Evolutionary conservation across 1,140 invertebrate genomes (phyloP).

Genomic region (Solenopsis fugax): DNA sequence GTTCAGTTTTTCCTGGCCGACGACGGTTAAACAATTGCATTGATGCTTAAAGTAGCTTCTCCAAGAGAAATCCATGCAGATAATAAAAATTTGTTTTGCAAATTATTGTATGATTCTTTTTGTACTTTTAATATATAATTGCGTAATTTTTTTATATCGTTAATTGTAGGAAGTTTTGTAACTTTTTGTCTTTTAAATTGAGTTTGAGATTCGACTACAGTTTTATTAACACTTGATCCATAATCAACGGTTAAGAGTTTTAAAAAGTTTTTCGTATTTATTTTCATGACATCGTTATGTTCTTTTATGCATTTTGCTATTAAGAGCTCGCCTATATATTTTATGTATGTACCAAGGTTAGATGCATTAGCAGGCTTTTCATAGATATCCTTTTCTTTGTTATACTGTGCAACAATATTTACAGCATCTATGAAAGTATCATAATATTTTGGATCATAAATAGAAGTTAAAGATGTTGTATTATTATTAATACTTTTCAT

Average conservation of each 20-base stretch:
- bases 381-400: neutral
- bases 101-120: neutral
- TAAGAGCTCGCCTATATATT: neutral
- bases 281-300: neutral
- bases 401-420: neutral
- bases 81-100: neutral
- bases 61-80: neutral
- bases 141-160: neutral
- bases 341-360: neutral
- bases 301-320: neutral
- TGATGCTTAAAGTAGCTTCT: neutral
- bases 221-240: neutral
- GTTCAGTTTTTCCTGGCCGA: neutral
- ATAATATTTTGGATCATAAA: neutral
- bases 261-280: neutral
- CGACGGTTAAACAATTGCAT: neutral
- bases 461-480: neutral
- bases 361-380: neutral
- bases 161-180: neutral
- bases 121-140: neutral
- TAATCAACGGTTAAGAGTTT: neutral
- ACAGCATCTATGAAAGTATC: neutral
- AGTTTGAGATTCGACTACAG: neutral
- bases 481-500: neutral
- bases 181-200: neutral